Base-by-base conservation (phyloP, 2,888 invertebrate species). In the Apotomis capreana region DNA sequence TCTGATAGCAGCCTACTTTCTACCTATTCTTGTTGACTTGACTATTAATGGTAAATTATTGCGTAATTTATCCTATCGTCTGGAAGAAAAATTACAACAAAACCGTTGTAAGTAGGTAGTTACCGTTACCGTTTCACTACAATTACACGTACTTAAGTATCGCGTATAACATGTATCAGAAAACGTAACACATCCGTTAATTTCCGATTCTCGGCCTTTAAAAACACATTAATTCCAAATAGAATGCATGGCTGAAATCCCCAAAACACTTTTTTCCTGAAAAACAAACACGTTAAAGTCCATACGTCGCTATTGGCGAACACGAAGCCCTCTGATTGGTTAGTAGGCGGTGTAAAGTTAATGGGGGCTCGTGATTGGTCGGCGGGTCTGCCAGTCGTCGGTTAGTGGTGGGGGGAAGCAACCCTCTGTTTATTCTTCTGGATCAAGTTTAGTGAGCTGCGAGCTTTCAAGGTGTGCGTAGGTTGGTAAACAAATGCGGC, bases 361-460 rank as follows among this genome's bases (percentile, higher is more conserved):
- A 72, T 67, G 76, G 75, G 64, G 73, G 58, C 4, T 52, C 73
- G 44, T 69, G 73, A 91, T 91, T 92, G 89, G 92, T 64, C 65
- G 74, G 52, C 51, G 37, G 5, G 59, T 37, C 58, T 78, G 78
- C 84, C 88, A 89, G 86, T 87, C 85, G 82, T 80, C 71, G 73
- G 44, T 37, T 26, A 13, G 69, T 78, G 80, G 87, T 84, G 87
- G 90, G 91, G 88, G 81, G 76, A 83, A 87, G 84, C 91, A 90
- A 86, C 92, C 92, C 92, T 83, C 79, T 91, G 91, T 91, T 91
- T 92, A 91, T 92, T 91, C 91, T 91, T 90, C 88, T 89, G 89
- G 84, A 87, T 84, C 83, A 85, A 87, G 84, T 60, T 89, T 90
- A 93, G 93, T 93, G 84, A 82, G 89, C 89, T 88, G 84, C 87